Percentiles rank a stretch among this genome's conserved stretches.
Evolutionary conservation across 2,797 vertebrate genomes (phyloP).

Genomic region (Chiroxiphia lanceolata): DNA sequence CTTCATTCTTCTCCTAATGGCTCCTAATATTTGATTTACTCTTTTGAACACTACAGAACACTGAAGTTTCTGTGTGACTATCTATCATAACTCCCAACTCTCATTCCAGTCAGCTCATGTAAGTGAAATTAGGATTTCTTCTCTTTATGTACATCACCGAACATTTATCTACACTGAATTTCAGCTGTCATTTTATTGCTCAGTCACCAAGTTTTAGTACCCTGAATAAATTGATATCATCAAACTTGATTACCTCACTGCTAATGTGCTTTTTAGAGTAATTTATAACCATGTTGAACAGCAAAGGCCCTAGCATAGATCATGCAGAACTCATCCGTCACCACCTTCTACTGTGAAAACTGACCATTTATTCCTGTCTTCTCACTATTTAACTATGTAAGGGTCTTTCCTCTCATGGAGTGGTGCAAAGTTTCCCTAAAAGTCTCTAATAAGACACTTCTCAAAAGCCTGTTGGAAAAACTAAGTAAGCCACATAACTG

Average conservation of each 20-base stretch:
- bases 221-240: slow-evolving; percentile 22
- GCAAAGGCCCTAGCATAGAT: not conserved
- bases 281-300: not conserved
- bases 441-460: not conserved
- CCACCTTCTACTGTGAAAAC: not conserved
- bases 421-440: not conserved
- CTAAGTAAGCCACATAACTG: not conserved
- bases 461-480: not conserved
- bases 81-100: not conserved
- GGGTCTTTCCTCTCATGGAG: not conserved
- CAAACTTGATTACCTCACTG: slow-evolving; percentile 3
- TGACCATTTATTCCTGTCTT: not conserved
- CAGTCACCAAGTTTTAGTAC: slow-evolving; percentile 39
- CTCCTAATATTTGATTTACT: slow-evolving; percentile 17
- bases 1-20: not conserved
- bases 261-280: not conserved
- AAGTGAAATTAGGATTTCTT: slow-evolving; percentile 25
- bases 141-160: not conserved
- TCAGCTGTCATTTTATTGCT: slow-evolving; percentile 33
- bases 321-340: not conserved
- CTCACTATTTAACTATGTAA: not conserved
- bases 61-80: not conserved
- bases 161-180: slow-evolving; percentile 28
- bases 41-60: not conserved
- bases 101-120: not conserved